A percentile compares a stretch with the other conserved stretches of the same genome.
These are phyloP conservation scores for Irena cyanogastra DNA, from an alignment of 2,113 vertebrate genomes.

Conservation along the genomic window DNA sequence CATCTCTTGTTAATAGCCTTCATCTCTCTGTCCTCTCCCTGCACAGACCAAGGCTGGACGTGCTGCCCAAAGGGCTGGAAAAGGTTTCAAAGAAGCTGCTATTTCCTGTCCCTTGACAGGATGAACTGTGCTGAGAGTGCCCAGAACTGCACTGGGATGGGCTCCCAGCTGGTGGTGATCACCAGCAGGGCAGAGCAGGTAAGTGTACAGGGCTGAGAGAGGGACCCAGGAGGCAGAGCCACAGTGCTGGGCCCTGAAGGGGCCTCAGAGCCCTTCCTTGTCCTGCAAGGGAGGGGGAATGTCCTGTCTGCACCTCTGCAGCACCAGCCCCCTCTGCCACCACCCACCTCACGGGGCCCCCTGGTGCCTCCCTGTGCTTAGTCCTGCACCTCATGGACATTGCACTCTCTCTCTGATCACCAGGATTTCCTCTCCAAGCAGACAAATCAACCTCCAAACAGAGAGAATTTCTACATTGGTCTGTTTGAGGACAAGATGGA, in stretches of 20 bases:
- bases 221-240: background rate
- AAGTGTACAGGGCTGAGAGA: background rate
- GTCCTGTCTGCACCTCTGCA: background rate
- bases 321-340: background rate
- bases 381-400: background rate
- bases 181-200: constrained; percentile 64
- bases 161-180: constrained; percentile 60
- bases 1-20: background rate
- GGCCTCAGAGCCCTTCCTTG: no score
- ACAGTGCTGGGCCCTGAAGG: background rate
- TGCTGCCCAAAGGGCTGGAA: background rate
- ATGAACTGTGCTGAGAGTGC: background rate
- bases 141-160: constrained; percentile 59
- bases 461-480: constrained; percentile 22
- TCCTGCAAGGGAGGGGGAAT: background rate
- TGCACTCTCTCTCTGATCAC: background rate
- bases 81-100: constrained; percentile 44
- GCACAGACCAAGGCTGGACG: background rate
- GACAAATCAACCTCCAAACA: fast-evolving
- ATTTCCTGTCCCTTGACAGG: background rate
- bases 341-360: background rate
- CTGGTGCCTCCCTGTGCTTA: background rate
- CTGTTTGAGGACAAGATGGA: background rate
- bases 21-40: background rate
- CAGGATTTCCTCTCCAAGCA: constrained; percentile 8